Evolutionary conservation across 1,140 invertebrate species (phyloP).

Genomic region (Pinna nobilis): DNA sequence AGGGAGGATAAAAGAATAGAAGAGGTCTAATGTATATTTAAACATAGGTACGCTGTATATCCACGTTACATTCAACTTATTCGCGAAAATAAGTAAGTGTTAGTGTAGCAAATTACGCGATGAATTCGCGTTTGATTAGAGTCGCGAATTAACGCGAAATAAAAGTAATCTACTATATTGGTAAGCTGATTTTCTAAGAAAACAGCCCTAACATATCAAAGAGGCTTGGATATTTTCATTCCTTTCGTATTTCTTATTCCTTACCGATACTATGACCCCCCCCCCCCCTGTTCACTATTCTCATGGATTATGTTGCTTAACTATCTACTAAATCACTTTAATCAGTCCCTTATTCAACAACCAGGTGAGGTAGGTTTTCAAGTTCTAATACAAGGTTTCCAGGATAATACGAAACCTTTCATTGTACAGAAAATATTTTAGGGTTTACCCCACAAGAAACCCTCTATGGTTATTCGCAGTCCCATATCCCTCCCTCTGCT

Average conservation of each 20-base stretch:
- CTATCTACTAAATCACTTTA: not conserved
- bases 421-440: slow-evolving; percentile 12
- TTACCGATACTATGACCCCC: not conserved
- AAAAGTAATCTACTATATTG: too few relatives aligned
- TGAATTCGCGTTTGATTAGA: too few relatives aligned
- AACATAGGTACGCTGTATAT: too few relatives aligned
- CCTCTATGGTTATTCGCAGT: not conserved
- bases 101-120: too few relatives aligned
- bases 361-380: not conserved
- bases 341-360: not conserved
- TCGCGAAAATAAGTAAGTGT: too few relatives aligned
- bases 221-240: not conserved
- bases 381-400: not conserved
- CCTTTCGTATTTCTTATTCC: not conserved
- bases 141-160: too few relatives aligned
- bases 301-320: slow-evolving; percentile 9
- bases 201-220: not conserved
- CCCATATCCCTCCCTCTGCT: not conserved
- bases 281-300: not conserved
- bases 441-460: slow-evolving; percentile 9
- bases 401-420: slow-evolving; percentile 16
- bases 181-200: not conserved
- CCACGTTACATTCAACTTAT: too few relatives aligned
- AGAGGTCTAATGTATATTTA: too few relatives aligned
- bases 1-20: too few relatives aligned